Percentiles rank a stretch among this genome's conserved stretches.
phyloP scores from a whole-genome alignment of 92 coral and sea anemone species.

The Scolanthus callimorphus region DNA sequence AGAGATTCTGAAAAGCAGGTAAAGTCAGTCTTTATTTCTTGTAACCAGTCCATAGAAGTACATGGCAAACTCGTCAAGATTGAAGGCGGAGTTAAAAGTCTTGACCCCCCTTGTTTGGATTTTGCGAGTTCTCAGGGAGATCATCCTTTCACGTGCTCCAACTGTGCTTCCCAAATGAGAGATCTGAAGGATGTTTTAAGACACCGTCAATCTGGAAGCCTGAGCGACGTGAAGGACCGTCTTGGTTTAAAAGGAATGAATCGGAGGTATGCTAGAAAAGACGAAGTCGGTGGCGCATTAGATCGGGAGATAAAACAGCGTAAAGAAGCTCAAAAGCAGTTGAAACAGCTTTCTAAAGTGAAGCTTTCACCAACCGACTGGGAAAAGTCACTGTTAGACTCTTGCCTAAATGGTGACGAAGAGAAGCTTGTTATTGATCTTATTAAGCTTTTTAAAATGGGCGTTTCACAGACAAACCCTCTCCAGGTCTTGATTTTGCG shows the following conservation, averaged over 20 bases:
- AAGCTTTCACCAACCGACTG: slow-evolving; percentile 15
- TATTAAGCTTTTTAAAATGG: slow-evolving; percentile 8
- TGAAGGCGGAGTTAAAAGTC: background rate
- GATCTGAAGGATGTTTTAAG: no score
- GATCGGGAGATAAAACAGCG: slow-evolving; percentile 6
- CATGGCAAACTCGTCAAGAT: background rate
- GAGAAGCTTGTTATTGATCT: slow-evolving; percentile 11
- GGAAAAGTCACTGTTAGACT: slow-evolving; percentile 2
- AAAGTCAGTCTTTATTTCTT: background rate
- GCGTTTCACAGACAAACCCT: slow-evolving; percentile 10
- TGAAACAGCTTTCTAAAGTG: slow-evolving; percentile 4
- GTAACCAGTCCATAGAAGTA: background rate
- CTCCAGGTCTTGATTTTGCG: slow-evolving; percentile 11
- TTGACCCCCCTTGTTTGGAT: background rate
- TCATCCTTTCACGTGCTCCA: background rate
- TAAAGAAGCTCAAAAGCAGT: slow-evolving; percentile 8
- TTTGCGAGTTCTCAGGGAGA: background rate
- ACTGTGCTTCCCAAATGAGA: no score
- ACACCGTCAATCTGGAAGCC: background rate
- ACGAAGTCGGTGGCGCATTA: slow-evolving; percentile 10
- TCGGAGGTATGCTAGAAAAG: slow-evolving; percentile 10
- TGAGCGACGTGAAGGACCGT: slow-evolving; percentile 2
- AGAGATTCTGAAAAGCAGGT: background rate
- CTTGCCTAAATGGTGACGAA: slow-evolving; percentile 6
- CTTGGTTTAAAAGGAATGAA: slow-evolving; percentile 22